Percentiles rank a stretch among this genome's conserved stretches.
phyloP scores from a whole-genome alignment of 2,113 vertebrate species.

The Nycticebus coucang region DNA sequence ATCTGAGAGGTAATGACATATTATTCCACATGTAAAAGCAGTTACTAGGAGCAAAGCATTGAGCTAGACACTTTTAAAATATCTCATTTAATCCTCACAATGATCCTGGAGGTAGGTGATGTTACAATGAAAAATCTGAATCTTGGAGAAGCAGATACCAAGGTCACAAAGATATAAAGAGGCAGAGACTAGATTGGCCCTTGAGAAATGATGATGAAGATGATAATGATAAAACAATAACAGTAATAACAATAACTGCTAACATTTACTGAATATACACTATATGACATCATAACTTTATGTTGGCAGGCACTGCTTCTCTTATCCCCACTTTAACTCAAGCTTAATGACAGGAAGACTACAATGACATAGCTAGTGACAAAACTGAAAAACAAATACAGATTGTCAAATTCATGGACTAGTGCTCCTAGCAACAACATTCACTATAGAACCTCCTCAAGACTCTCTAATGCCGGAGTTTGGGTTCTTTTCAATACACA shows the following conservation, averaged over 20 bases:
- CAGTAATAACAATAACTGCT: neutral
- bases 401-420: neutral
- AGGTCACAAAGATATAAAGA: slow-evolving; percentile 18
- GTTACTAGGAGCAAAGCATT: neutral
- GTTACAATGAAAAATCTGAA: neutral
- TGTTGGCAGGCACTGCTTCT: neutral
- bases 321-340: neutral
- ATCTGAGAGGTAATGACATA: slow-evolving; percentile 8
- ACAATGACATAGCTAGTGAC: neutral
- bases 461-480: neutral
- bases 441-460: neutral
- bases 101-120: neutral
- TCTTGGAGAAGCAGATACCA: slow-evolving; percentile 46
- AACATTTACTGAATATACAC: slow-evolving; percentile 1
- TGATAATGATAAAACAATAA: neutral
- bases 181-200: neutral
- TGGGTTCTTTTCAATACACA: neutral
- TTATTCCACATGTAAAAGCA: slow-evolving; percentile 6
- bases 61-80: neutral
- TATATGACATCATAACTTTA: neutral
- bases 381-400: slow-evolving; percentile 33
- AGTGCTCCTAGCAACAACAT: neutral
- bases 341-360: neutral
- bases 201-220: neutral
- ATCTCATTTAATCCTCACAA: slow-evolving; percentile 31